These are phyloP conservation scores for Gryllus longicercus DNA, from an alignment of 2,888 invertebrate genomes.

Conservation along the genomic window DNA sequence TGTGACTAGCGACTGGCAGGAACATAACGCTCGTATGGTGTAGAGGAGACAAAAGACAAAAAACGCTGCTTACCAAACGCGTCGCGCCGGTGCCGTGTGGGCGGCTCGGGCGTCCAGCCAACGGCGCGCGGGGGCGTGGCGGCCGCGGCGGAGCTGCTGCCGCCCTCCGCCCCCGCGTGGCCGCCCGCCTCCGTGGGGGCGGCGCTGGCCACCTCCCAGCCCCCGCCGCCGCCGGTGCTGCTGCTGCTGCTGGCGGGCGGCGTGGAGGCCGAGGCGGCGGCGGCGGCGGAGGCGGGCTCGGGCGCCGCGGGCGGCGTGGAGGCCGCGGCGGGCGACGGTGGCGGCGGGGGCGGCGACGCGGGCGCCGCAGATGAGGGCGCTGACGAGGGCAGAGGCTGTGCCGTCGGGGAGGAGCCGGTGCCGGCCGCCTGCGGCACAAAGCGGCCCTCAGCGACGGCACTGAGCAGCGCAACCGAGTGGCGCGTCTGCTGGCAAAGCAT, in stretches of 20 bases:
- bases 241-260: slow-evolving; percentile 21
- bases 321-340: neutral
- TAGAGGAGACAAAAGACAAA: too few species aligned
- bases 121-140: neutral
- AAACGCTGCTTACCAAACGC: slow-evolving; percentile 29
- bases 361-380: too few species aligned
- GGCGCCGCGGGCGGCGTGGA: neutral
- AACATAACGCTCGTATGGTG: too few species aligned
- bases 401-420: too few species aligned
- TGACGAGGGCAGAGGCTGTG: too few species aligned
- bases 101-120: slow-evolving; percentile 34
- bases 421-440: too few species aligned
- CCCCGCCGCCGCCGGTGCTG: neutral
- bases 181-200: neutral
- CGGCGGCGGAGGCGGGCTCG: neutral
- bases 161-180: too few species aligned
- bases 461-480: too few species aligned
- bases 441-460: too few species aligned
- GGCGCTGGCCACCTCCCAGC: slow-evolving; percentile 12
- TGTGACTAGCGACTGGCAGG: too few species aligned
- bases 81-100: slow-evolving; percentile 40
- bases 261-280: neutral
- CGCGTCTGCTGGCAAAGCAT: too few species aligned
- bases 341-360: neutral
- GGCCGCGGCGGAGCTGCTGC: neutral